Evolutionary conservation across 2,797 vertebrate genomes (phyloP).

Genomic region (Phataginus tricuspis): DNA sequence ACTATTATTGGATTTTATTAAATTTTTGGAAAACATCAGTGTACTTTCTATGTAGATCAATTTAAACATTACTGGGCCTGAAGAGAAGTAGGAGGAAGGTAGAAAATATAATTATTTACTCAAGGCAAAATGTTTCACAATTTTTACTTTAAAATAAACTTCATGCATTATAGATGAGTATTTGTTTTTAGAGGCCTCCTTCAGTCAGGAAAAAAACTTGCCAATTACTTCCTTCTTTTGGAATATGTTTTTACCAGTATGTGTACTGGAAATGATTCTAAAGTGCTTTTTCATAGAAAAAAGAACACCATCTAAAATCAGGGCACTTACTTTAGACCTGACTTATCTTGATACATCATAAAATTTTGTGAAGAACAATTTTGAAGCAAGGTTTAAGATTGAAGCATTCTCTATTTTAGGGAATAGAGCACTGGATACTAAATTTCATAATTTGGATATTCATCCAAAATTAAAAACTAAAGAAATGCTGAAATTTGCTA

Average conservation of each 20-base stretch:
- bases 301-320: slow-evolving; percentile 62
- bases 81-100: not conserved
- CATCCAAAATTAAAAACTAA: slow-evolving; percentile 41
- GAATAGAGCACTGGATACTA: slow-evolving; percentile 31
- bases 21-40: slow-evolving; percentile 24
- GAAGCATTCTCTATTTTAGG: slow-evolving; percentile 27
- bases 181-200: slow-evolving; percentile 61
- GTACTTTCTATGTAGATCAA: slow-evolving; percentile 31
- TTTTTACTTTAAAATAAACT: slow-evolving; percentile 70
- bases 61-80: slow-evolving; percentile 6
- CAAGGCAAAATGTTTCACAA: slow-evolving; percentile 28
- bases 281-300: slow-evolving; percentile 43
- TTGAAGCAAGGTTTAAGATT: slow-evolving; percentile 39
- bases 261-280: slow-evolving; percentile 51
- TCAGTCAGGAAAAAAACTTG: not conserved
- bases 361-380: slow-evolving; percentile 52
- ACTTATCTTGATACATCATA: slow-evolving; percentile 52
- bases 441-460: slow-evolving; percentile 49
- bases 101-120: slow-evolving; percentile 57
- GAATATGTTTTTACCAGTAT: slow-evolving; percentile 59
- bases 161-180: slow-evolving; percentile 65
- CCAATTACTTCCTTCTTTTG: slow-evolving; percentile 64
- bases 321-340: slow-evolving; percentile 62
- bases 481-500: not conserved
- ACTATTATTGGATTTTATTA: not conserved